Conservation (phyloP, 2,888 invertebrate species). For the Tuta absoluta region DNA sequence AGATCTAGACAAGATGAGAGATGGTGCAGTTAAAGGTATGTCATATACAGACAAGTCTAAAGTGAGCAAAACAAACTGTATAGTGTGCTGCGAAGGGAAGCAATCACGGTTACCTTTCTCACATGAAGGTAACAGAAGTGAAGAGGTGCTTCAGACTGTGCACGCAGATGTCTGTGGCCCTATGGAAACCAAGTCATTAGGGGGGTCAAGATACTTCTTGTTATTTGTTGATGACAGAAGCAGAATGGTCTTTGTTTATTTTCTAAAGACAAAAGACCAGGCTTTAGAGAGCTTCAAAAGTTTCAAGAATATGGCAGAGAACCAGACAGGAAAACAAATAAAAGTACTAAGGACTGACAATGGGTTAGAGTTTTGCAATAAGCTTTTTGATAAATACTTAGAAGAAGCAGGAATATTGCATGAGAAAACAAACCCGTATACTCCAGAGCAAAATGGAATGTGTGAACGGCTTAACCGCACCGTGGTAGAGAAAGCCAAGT, state of each 20-base stretch:
- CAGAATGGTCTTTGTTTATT: slow-evolving; percentile 31
- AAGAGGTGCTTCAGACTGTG: no score
- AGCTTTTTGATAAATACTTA: slow-evolving; percentile 35
- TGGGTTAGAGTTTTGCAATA: no score
- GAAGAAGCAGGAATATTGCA: slow-evolving; percentile 33
- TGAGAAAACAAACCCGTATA: slow-evolving; percentile 33
- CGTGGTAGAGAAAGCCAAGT: slow-evolving; percentile 29
- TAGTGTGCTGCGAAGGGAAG: slow-evolving; percentile 37
- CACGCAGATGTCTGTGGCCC: no score
- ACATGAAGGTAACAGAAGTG: no score
- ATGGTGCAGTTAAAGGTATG: background rate
- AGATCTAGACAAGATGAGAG: slow-evolving; percentile 23
- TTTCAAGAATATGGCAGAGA: slow-evolving; percentile 30
- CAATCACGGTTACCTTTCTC: no score
- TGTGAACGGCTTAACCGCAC: slow-evolving; percentile 29
- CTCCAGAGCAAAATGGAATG: slow-evolving; percentile 29
- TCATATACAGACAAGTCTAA: slow-evolving; percentile 24
- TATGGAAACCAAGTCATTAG: no score
- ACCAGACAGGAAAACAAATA: slow-evolving; percentile 31
- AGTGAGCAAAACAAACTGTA: slow-evolving; percentile 28
- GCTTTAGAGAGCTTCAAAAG: slow-evolving; percentile 30
- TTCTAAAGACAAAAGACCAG: slow-evolving; percentile 33
- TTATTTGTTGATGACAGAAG: slow-evolving; percentile 34
- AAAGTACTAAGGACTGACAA: slow-evolving; percentile 32
- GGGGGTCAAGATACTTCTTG: slow-evolving; percentile 39